phyloP scores from a whole-genome alignment of 2,888 invertebrate species.

The Alcis repandata region DNA sequence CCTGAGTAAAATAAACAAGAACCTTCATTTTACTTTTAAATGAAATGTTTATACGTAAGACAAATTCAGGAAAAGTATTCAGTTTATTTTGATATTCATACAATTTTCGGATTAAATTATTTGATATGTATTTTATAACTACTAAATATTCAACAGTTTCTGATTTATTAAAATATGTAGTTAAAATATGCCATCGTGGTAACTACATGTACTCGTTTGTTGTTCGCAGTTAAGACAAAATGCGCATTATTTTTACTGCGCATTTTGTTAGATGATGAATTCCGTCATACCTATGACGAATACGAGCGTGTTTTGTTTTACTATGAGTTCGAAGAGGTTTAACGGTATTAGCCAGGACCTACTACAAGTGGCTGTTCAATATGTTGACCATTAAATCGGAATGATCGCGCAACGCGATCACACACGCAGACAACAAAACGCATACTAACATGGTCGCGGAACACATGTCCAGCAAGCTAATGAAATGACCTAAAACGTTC shows the following conservation, averaged over 20 bases:
- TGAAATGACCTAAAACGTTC: slow-evolving; percentile 75
- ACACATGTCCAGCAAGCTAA: slow-evolving; percentile 69
- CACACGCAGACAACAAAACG: slow-evolving; percentile 66
- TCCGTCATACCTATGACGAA: slow-evolving; percentile 26
- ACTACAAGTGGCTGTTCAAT: slow-evolving; percentile 25
- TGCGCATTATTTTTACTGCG: slow-evolving; percentile 36
- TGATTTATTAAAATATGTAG: slow-evolving; percentile 29
- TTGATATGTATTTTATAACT: slow-evolving; percentile 21
- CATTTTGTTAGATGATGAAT: slow-evolving; percentile 25
- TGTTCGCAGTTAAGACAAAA: slow-evolving; percentile 28
- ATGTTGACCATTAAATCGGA: slow-evolving; percentile 21
- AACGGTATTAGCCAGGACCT: slow-evolving; percentile 30
- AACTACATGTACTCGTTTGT: slow-evolving; percentile 22
- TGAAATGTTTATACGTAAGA: no score
- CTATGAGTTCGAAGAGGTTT: background rate
- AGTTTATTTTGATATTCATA: no score
- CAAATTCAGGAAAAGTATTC: no score
- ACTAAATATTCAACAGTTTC: slow-evolving; percentile 40
- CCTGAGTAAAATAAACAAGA: no score
- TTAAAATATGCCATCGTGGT: slow-evolving; percentile 28
- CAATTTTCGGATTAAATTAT: background rate
- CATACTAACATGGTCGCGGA: slow-evolving; percentile 60
- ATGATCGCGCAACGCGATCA: slow-evolving; percentile 41
- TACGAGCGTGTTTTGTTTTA: slow-evolving; percentile 12
- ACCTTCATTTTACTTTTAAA: no score